These are phyloP conservation scores for Damaliscus lunatus DNA, from an alignment of 2,113 vertebrate genomes.

Conservation along the genomic window DNA sequence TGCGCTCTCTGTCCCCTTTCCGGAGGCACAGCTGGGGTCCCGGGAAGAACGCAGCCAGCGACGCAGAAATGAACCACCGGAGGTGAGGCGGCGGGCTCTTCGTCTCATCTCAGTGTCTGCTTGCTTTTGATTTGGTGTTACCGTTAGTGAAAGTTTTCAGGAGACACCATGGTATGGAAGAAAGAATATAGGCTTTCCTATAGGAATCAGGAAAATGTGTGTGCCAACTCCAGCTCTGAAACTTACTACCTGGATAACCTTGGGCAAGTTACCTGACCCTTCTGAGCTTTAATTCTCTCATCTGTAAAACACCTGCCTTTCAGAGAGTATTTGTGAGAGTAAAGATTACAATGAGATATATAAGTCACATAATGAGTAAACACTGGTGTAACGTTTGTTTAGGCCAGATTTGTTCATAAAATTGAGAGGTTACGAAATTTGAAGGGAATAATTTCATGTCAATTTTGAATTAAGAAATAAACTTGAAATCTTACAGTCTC, in stretches of 20 bases:
- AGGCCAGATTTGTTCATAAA: neutral
- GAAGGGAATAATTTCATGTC: neutral
- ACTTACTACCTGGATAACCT: neutral
- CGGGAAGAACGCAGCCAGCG: slow-evolving; percentile 88
- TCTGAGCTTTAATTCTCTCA: slow-evolving; percentile 46
- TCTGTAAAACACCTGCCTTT: neutral
- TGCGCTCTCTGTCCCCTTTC: slow-evolving; percentile 91
- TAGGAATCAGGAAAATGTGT: neutral
- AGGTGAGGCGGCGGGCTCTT: slow-evolving; percentile 82
- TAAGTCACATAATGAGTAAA: neutral
- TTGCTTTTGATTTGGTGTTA: neutral
- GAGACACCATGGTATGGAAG: neutral
- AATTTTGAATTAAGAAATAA: slow-evolving; percentile 5
- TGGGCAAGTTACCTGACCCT: neutral
- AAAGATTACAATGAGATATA: neutral
- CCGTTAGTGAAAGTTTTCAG: neutral
- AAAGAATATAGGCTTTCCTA: neutral
- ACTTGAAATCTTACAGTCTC: neutral
- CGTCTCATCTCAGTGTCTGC: neutral
- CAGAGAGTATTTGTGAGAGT: neutral
- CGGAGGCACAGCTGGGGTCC: slow-evolving; percentile 98
- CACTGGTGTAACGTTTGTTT: neutral
- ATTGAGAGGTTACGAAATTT: neutral
- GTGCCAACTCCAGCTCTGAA: neutral
- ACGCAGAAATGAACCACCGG: slow-evolving; percentile 92